These are phyloP conservation scores for Colaptes auratus DNA, from an alignment of 2,113 vertebrate species.

Conservation along the genomic window DNA sequence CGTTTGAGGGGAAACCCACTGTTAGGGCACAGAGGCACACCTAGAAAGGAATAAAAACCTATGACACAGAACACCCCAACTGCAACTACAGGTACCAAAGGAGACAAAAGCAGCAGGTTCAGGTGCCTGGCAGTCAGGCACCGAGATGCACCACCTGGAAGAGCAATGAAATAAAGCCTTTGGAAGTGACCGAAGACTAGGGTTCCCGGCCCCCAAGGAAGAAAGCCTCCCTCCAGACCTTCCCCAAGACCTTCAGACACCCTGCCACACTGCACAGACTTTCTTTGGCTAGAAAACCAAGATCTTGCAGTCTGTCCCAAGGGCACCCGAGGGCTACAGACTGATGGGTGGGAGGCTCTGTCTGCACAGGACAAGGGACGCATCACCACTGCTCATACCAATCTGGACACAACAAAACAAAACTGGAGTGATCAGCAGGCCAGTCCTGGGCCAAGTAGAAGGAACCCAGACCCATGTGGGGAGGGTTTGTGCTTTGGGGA, in stretches of 20 bases:
- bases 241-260: background rate
- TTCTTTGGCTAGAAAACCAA: slow-evolving; percentile 47
- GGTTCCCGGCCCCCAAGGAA: slow-evolving; percentile 19
- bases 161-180: slow-evolving; percentile 60
- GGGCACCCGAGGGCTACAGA: background rate
- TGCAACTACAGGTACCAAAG: slow-evolving; percentile 55
- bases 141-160: slow-evolving; percentile 45
- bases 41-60: slow-evolving; percentile 61
- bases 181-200: slow-evolving; percentile 29
- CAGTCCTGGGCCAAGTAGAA: slow-evolving; percentile 52
- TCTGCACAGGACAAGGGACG: slow-evolving; percentile 53
- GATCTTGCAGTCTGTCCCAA: slow-evolving; percentile 20
- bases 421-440: slow-evolving; percentile 63
- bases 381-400: slow-evolving; percentile 62
- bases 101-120: slow-evolving; percentile 70
- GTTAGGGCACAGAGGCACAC: slow-evolving; percentile 59
- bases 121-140: background rate
- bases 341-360: slow-evolving; percentile 28
- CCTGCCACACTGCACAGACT: slow-evolving; percentile 17
- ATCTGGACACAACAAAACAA: slow-evolving; percentile 69
- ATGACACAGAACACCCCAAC: slow-evolving; percentile 66
- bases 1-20: slow-evolving; percentile 37
- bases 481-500: slow-evolving; percentile 72
- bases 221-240: background rate
- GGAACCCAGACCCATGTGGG: slow-evolving; percentile 45